Base-by-base conservation (phyloP, 2,113 vertebrate species). In the Sylvia atricapilla region DNA sequence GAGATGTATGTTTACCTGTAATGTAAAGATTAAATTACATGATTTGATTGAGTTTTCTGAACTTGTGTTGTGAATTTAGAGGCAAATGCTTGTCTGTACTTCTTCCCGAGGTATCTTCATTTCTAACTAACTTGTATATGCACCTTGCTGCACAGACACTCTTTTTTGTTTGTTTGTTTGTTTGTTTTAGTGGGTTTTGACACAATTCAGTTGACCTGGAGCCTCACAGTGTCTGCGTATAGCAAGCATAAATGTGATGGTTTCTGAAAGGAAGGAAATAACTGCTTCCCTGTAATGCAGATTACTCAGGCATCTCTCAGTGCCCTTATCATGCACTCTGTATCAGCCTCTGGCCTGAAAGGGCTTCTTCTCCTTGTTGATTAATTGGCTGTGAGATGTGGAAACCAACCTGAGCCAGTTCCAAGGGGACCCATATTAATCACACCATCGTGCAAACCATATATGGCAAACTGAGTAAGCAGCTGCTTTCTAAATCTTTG, bases 341-440 rank as follows among this genome's bases (percentile, higher is more conserved):
- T 76, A 53, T 89, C n/a, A 52, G 24, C 79, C 24, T 80, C 58
- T 62, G 43, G 60, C 52, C 80, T 5, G 3, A 59, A 90, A 41
- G 44, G 13, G 46, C 19, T 87, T 9, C 87, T 95, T 79, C 20
- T 47, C 30, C 43, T 31, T 89, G 41, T 59, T 88, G 91, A 93
- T 87, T 88, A 94, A 95, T 88, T 93, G 59, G 13, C 82, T 95
- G 79, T 86, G 82, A 93, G 75, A 80, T 81, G 64, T 90, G 90
- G 75, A 88, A 91, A 77, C 56, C 75, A 84, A 92, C 81, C 72
- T 88, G 79, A 86, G 84, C 37, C 80, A 24, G 50, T 94, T 94
- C 94, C 91, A 90, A 43, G 56, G 75, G 87, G 89, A 58, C 22
- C 47, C 20, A 0, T 52, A 81, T 94, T 92, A 92, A 91, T 96